These are phyloP conservation scores for Cyclina sinensis DNA, from an alignment of 1,140 invertebrate genomes.

Conservation along the genomic window DNA sequence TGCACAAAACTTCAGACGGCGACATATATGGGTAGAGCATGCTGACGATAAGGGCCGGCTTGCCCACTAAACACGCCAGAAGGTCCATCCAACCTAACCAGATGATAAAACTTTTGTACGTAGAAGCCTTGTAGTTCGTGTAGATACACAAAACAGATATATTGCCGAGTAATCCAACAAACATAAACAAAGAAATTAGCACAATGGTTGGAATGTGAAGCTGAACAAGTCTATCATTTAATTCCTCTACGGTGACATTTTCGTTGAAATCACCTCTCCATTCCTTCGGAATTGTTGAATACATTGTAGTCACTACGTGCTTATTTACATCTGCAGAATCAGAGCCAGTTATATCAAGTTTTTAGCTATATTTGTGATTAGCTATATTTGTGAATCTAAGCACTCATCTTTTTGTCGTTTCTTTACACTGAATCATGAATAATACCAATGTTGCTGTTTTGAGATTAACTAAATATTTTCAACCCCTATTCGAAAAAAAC, in stretches of 20 bases:
- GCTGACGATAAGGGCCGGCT: slow-evolving; percentile 38
- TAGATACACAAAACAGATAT: slow-evolving; percentile 44
- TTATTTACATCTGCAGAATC: neutral
- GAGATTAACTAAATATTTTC: too few relatives aligned
- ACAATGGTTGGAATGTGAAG: slow-evolving; percentile 52
- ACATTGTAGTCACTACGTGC: slow-evolving; percentile 19
- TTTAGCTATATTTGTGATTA: too few relatives aligned
- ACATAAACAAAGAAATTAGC: slow-evolving; percentile 59
- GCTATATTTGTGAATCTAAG: too few relatives aligned
- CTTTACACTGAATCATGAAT: too few relatives aligned
- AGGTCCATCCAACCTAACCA: slow-evolving; percentile 50
- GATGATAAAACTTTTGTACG: slow-evolving; percentile 49
- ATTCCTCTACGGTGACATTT: slow-evolving; percentile 38
- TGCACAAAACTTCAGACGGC: slow-evolving; percentile 37
- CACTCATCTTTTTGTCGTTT: too few relatives aligned
- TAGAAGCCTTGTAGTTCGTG: neutral
- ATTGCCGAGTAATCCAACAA: slow-evolving; percentile 72
- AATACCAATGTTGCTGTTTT: too few relatives aligned
- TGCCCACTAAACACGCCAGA: slow-evolving; percentile 23
- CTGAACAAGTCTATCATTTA: slow-evolving; percentile 31
- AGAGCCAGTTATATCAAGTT: too few relatives aligned
- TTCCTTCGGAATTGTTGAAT: slow-evolving; percentile 36
- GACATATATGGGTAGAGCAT: slow-evolving; percentile 59
- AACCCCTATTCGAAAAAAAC: too few relatives aligned
- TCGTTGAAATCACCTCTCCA: slow-evolving; percentile 1